Evolutionary conservation across 2,113 vertebrate species (phyloP), one percentile per base, ranked within the genome.

Genomic region (Stictonetta naevosa): DNA sequence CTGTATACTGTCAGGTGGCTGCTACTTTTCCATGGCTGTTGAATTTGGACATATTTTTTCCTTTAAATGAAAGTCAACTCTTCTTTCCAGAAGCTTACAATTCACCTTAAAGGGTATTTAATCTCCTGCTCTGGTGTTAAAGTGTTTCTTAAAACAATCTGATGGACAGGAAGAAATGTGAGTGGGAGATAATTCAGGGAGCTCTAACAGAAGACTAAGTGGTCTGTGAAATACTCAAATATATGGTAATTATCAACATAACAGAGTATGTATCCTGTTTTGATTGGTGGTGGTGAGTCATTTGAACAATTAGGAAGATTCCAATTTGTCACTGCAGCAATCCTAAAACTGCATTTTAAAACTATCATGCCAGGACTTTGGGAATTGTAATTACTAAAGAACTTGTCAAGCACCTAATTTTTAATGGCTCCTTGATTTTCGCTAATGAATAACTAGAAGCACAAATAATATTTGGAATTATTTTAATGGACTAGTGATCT

Each of bases 231-330:
- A 92, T 91, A 83, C 64, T 95, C 81, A 93, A 92, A 95, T 95
- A 93, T 67, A 71, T 29, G 28, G 17, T 87, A 96, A 98, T 97
- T 97, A 93, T 82, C 88, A 96, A 67, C 60, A 83, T 95, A 95
- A 96, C 88, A 97, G 92, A 87, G 64, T 95, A 92, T 92, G 11
- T 72, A 83, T 92, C 89, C 78, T 36, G 50, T 95, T 94, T 94
- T 92, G 85, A 96, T 94, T 95, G 89, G 92, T 92, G 72, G 50
- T 48, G 44, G 72, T 73, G 75, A 97, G 71, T 94, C 91, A 90
- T 96, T 97, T 88, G 92, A 95, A 89, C 93, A 91, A 96, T 95
- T 94, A 95, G 67, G 92, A 97, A 93, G 46, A 96, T 90, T 94
- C 58, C 44, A 42, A 84, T 97, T 96, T 97, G 88, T 97, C 88